Percentiles rank a stretch among this genome's conserved stretches.
Conservation (phyloP, 2,113 vertebrate genomes). For the Uropsilus gracilis region DNA sequence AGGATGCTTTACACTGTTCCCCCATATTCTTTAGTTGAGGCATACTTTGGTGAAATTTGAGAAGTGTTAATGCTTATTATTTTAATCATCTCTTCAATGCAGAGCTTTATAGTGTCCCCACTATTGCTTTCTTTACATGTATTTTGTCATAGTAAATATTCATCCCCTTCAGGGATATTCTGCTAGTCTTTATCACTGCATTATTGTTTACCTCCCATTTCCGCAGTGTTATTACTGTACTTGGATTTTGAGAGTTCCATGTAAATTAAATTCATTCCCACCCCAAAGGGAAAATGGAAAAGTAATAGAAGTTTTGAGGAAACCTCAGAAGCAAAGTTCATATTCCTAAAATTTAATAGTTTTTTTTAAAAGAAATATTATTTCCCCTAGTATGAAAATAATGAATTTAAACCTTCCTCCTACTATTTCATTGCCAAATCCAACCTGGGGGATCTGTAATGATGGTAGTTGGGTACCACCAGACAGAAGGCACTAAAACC, state of each 20-base stretch:
- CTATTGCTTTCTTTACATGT: not conserved
- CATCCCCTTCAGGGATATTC: not conserved
- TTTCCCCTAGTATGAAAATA: not conserved
- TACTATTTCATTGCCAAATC: not conserved
- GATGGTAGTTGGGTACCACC: not conserved
- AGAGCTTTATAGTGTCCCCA: not conserved
- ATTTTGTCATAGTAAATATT: not conserved
- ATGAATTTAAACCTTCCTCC: not conserved
- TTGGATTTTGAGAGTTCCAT: not conserved
- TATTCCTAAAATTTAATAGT: not conserved
- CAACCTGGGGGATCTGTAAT: not conserved
- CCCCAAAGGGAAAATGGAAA: not conserved
- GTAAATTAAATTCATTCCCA: not conserved
- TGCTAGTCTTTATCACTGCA: not conserved
- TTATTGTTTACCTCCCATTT: not conserved
- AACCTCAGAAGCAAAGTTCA: not conserved
- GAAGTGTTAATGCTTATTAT: not conserved
- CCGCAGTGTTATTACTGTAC: not conserved
- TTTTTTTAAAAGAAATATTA: constrained; percentile 10
- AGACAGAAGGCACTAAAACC: not conserved
- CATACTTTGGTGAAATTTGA: not conserved
- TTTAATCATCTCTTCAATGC: not conserved
- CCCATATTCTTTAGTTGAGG: not conserved
- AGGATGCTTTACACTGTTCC: not conserved
- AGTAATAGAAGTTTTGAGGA: not conserved